These are phyloP conservation scores for Globodera ellingtonae DNA, from an alignment of 1,140 invertebrate genomes.

Conservation along the genomic window DNA sequence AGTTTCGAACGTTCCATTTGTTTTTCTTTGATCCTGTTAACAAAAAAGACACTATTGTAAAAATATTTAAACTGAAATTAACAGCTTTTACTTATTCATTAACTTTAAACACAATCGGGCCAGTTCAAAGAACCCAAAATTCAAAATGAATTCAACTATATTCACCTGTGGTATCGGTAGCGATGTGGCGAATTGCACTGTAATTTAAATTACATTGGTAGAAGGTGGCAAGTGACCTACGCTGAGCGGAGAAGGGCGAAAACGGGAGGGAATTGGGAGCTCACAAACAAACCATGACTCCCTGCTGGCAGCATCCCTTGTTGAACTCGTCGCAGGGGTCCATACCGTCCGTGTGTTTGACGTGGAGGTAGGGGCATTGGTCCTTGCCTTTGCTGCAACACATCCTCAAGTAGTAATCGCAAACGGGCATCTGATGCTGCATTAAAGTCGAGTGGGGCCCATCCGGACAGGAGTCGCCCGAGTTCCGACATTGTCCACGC, in stretches of 20 bases:
- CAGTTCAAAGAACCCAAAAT: too few relatives aligned
- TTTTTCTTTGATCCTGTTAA: slow-evolving; percentile 12
- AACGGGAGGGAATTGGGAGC: neutral
- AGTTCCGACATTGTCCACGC: slow-evolving; percentile 49
- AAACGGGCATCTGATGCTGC: slow-evolving; percentile 47
- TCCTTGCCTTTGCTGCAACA: slow-evolving; percentile 35
- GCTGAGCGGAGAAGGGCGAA: neutral
- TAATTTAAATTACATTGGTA: slow-evolving; percentile 21
- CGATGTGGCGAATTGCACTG: slow-evolving; percentile 48
- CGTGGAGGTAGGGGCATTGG: slow-evolving; percentile 47
- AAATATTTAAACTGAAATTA: too few relatives aligned
- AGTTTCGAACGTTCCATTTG: neutral
- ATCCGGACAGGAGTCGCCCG: slow-evolving; percentile 29
- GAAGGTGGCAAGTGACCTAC: neutral
- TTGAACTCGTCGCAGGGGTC: slow-evolving; percentile 44
- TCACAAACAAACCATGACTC: slow-evolving; percentile 48
- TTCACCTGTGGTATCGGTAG: slow-evolving; percentile 34
- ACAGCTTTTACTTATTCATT: too few relatives aligned
- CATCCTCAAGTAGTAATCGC: slow-evolving; percentile 46
- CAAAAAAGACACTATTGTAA: neutral
- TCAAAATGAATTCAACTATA: too few relatives aligned
- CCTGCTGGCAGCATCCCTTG: slow-evolving; percentile 38
- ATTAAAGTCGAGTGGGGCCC: slow-evolving; percentile 34
- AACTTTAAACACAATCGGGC: too few relatives aligned
- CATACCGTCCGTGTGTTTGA: slow-evolving; percentile 45